Evolutionary conservation across 1,140 invertebrate genomes (phyloP).

Genomic region (Drosophila mojavensis): DNA sequence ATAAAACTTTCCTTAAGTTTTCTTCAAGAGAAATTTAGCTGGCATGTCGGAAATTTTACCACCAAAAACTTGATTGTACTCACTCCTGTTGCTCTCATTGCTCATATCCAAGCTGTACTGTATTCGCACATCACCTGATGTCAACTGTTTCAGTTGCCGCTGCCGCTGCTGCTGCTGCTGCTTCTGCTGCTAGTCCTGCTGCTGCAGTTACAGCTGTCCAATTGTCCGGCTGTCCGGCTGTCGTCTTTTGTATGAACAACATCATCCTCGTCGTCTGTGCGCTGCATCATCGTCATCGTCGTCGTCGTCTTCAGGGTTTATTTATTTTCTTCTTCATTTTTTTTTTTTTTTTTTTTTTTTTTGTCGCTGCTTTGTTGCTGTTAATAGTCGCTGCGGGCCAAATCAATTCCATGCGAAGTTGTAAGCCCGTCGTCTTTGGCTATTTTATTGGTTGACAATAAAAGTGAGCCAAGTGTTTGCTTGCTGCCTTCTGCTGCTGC

Average conservation of each 20-base stretch:
- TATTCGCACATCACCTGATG: constrained; percentile 59
- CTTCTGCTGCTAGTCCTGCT: neutral
- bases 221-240: neutral
- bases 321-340: neutral
- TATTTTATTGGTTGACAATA: constrained; percentile 79
- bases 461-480: constrained; percentile 62
- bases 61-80: too few relatives aligned
- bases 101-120: constrained; percentile 31
- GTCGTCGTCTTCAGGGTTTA: constrained; percentile 31
- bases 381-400: constrained; percentile 77
- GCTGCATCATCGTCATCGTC: constrained; percentile 14
- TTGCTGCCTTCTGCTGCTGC: neutral
- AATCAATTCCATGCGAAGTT: constrained; percentile 72
- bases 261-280: constrained; percentile 20
- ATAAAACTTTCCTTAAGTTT: too few relatives aligned
- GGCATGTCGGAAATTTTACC: too few relatives aligned
- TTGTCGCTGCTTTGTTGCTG: constrained; percentile 62
- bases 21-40: too few relatives aligned
- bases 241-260: constrained; percentile 28
- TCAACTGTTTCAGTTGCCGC: constrained; percentile 37
- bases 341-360: constrained; percentile 1
- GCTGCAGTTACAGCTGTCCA: neutral
- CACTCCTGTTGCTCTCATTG: constrained; percentile 1
- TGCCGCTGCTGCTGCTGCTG: neutral
- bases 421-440: constrained; percentile 59